Base-by-base conservation (phyloP, 2,888 invertebrate genomes). In the Tetranychus piercei region DNA sequence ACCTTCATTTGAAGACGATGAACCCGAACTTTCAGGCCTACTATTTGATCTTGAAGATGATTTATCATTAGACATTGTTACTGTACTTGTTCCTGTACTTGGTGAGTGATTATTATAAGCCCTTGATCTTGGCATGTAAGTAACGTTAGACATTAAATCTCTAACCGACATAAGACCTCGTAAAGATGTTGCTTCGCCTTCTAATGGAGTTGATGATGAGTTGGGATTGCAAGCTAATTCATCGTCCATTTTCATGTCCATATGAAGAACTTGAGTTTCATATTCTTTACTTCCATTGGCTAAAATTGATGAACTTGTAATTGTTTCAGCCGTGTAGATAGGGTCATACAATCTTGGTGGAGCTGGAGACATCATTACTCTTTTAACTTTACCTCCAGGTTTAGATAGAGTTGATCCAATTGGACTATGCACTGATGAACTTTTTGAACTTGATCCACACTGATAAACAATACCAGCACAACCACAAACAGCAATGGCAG, bases 191-290 rank as follows among this genome's bases (percentile, higher is more conserved):
- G 18, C 20, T 6, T 44, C 45, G 55, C 64, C 34, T 64, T 74
- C 69, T 72, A 55, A 71, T 74, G 66, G 43, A 34, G 20, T 23
- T 6, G 20, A 69, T 20, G 22, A 11, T 9, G 45, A 71, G 65
- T 71, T 22, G 9, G 55, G 15, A 15, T 9, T 15, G 9, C 11
- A 7, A 69, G 75, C 79, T 79, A 89, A 89, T 77, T 87, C 88
- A 77, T 90, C 90, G 79, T 93, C 93, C 2, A 91, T 88, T 0
- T 89, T 89, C 3, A 94, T 92, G 77, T 91, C 91, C 93, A 93
- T 93, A 78, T 92, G 92, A 3, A 93, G 84, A 69, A 93, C 90
- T 86, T 94, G 94, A 0, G 94, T 94, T 83, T 95, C 94, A 82
- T 94, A 95, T 83, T 94, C 90, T 79, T 94, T 92, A 2, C 22